Percentiles rank a stretch among this genome's conserved stretches.
Evolutionary conservation across 2,888 invertebrate genomes (phyloP).

Genomic region (Microplitis manilae): DNA sequence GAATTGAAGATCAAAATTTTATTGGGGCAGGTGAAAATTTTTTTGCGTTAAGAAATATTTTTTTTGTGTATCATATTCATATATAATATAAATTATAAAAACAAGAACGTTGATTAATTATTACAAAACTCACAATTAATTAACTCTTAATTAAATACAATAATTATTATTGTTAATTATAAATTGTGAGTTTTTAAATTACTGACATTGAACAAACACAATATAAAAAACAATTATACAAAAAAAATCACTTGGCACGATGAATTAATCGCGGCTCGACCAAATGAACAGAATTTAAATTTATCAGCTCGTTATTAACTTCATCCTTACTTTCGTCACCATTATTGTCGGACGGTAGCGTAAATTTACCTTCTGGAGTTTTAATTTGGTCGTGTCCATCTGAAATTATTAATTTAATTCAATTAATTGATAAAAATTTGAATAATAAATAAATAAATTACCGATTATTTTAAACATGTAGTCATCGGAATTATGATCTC

Average conservation of each 20-base stretch:
- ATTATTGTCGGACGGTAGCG: conserved; percentile 29
- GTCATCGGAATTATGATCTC: conserved; percentile 43
- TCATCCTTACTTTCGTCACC: conserved; percentile 13
- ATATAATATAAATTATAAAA: no score
- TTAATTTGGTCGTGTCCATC: conserved; percentile 45
- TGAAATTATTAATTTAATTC: conserved; percentile 20
- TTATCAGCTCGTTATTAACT: conserved; percentile 26
- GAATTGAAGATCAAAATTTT: no score
- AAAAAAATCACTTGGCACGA: conserved; percentile 28
- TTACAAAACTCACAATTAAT: no score
- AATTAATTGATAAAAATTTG: background rate
- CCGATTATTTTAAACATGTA: conserved; percentile 48
- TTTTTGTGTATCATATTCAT: no score
- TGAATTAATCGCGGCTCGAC: conserved; percentile 47
- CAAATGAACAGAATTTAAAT: conserved; percentile 43
- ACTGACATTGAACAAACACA: background rate
- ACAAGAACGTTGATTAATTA: no score
- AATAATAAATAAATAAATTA: conserved; percentile 28
- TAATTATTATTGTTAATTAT: background rate
- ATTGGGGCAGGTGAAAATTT: no score
- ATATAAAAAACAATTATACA: background rate
- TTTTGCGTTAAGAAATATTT: no score
- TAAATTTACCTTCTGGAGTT: conserved; percentile 48
- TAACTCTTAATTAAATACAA: no score
- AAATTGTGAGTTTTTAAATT: background rate